Base-by-base conservation (phyloP, 2,113 vertebrate species). In the Burhinus bistriatus region DNA sequence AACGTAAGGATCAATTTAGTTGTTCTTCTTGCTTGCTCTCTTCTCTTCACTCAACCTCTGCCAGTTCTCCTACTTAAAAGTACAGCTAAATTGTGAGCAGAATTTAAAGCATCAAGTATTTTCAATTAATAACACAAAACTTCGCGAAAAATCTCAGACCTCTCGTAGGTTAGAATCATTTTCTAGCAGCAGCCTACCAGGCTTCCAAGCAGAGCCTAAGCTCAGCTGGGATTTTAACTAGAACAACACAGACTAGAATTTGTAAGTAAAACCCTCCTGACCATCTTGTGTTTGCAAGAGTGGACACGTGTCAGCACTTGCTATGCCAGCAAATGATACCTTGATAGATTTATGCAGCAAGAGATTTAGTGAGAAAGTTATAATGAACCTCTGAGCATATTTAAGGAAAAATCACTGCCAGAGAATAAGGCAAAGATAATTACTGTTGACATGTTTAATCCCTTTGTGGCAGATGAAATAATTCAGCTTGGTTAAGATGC, bases 351-450 rank as follows among this genome's bases (percentile, higher is more conserved):
- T 32, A 69, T 69, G 61, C 52, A 76, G 73, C 83, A 71, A 69
- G 78, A 94, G 65, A 72, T 47, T 79, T 68, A 59, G 57, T 65
- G 78, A 93, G 71, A 91, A 95, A 96, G 82, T 92, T 89, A 45
- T 77, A 93, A 96, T 81, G 88, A 96, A 93, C 54, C 76, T 94
- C 76, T 73, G 62, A 93, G 83, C 51, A 8, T 55, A 55, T 88
- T 86, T 86, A 86, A 80, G 64, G 51, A 61, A 81, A 83, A 88
- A 72, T 62, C 70, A 90, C 71, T 92, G 88, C 72, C 92, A 92
- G 75, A 92, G 78, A 97, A 66, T 88, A 95, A 81, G 71, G 79
- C 79, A 86, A 88, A 90, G 92, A 81, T 97, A 96, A 93, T 97
- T 93, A 93, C 85, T 89, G 87, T 81, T 96, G 95, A 90, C 90